Base-by-base conservation (phyloP, 2,888 invertebrate species). In the Andrena camellia region DNA sequence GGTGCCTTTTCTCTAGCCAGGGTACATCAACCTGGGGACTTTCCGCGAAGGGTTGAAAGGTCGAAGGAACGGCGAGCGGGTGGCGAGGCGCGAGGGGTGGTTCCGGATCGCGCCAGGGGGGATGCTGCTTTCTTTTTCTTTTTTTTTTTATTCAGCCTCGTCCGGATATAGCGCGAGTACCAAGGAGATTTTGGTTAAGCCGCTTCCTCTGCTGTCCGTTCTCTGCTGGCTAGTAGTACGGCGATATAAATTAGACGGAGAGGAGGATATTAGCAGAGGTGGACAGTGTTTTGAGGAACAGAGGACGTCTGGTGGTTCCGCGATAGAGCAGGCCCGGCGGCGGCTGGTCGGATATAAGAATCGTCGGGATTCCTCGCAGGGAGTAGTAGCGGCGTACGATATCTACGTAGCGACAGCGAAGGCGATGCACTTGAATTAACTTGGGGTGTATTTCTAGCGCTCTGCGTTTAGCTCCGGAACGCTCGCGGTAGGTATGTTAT, bases 381-480 rank as follows among this genome's bases (percentile, higher is more conserved):
- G 42, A 33, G 42, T 6, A 5, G 31, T 2, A 5, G n/a, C n/a
- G 10, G 31, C 35, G 33, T 76, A 8, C 42, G 75, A 57, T 66
- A 73, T 73, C 77, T 75, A 79, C 79, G 64, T 52, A 76, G 82
- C 86, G 79, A 86, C 78, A 67, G 75, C 88, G 88, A 88, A 90
- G 89, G 86, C 90, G 87, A 91, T 90, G 92, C 90, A 92, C 91
- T 92, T 92, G 92, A 92, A 91, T 92, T 91, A 90, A 92, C 91
- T 90, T 88, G 87, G 85, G 87, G 90, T 91, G 88, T 92, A 92
- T 92, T 93, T 93, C 90, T 90, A 91, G 92, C 90, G 85, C 85
- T 91, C 91, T 91, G 86, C 90, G 90, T 92, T 92, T 92, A 92
- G 92, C 91, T 90, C 87, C 85, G 88, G 86, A 90, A 90, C 90